Conservation (phyloP, 2,113 vertebrate genomes). For the Siphamia tubifer region DNA sequence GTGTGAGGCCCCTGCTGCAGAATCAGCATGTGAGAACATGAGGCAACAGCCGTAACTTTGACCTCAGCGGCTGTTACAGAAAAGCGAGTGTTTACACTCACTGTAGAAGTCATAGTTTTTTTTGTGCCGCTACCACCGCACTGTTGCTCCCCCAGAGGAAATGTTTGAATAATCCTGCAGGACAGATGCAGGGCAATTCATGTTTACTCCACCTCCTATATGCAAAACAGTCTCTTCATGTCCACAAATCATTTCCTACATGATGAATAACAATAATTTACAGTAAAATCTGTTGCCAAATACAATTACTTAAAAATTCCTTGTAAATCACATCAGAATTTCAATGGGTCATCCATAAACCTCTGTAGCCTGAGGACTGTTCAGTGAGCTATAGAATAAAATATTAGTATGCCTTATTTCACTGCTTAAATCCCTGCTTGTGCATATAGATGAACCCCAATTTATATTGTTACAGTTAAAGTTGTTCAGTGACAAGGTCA, state of each 20-base stretch:
- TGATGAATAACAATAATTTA: slow-evolving; percentile 49
- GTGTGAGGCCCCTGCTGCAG: slow-evolving; percentile 83
- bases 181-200: neutral
- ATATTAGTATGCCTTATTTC: slow-evolving; percentile 58
- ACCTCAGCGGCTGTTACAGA: slow-evolving; percentile 51
- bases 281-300: slow-evolving; percentile 32
- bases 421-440: slow-evolving; percentile 50
- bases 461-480: slow-evolving; percentile 74
- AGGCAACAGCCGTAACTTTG: slow-evolving; percentile 58
- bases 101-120: slow-evolving; percentile 10
- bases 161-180: slow-evolving; percentile 10
- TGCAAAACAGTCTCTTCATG: neutral
- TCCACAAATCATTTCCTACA: neutral
- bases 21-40: slow-evolving; percentile 87
- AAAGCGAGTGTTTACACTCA: slow-evolving; percentile 5
- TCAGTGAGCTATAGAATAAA: slow-evolving; percentile 53
- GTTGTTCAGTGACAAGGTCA: slow-evolving; percentile 68
- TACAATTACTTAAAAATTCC: slow-evolving; percentile 49
- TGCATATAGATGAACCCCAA: slow-evolving; percentile 67
- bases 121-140: neutral
- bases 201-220: neutral
- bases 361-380: slow-evolving; percentile 32
- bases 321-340: slow-evolving; percentile 50
- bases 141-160: slow-evolving; percentile 26
- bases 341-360: slow-evolving; percentile 28